These are phyloP conservation scores for Eupithecia vulgata DNA, from an alignment of 2,888 invertebrate species.

Conservation along the genomic window DNA sequence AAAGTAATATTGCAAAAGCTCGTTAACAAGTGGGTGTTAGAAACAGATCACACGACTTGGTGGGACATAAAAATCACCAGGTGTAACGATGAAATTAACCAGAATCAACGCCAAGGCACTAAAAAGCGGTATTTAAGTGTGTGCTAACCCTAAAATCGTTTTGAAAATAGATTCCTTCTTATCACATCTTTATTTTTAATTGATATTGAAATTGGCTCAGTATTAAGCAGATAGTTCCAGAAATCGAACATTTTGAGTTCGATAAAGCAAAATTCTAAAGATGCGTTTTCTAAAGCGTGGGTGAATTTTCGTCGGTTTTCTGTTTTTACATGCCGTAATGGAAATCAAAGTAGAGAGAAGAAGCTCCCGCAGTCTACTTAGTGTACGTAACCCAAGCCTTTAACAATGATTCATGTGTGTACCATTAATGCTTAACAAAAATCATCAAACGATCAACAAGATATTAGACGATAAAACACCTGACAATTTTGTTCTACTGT, in stretches of 20 bases:
- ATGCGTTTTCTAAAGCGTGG: not conserved
- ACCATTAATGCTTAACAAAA: too few species aligned
- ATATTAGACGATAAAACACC: not conserved
- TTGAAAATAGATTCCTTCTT: conserved; percentile 16
- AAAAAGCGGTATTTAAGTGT: conserved; percentile 38
- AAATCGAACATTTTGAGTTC: not conserved
- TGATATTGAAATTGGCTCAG: not conserved
- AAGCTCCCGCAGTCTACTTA: not conserved
- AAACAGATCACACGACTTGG: conserved; percentile 41
- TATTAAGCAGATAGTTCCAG: not conserved
- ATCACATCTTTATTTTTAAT: not conserved
- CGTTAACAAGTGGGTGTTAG: conserved; percentile 32
- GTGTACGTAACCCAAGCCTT: not conserved
- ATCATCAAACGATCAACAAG: not conserved
- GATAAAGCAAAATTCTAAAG: not conserved
- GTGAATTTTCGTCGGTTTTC: not conserved
- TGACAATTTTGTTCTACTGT: not conserved
- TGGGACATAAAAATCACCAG: conserved; percentile 44
- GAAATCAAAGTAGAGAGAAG: not conserved
- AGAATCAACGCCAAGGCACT: conserved; percentile 43
- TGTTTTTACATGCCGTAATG: not conserved
- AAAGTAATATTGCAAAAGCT: not conserved
- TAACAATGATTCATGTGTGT: not conserved
- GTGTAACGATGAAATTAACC: conserved; percentile 44
- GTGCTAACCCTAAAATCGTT: conserved; percentile 20